A percentile compares a stretch with the other conserved stretches of the same genome.
Conservation (phyloP, 2,797 vertebrate species). For the Onychomys torridus region DNA sequence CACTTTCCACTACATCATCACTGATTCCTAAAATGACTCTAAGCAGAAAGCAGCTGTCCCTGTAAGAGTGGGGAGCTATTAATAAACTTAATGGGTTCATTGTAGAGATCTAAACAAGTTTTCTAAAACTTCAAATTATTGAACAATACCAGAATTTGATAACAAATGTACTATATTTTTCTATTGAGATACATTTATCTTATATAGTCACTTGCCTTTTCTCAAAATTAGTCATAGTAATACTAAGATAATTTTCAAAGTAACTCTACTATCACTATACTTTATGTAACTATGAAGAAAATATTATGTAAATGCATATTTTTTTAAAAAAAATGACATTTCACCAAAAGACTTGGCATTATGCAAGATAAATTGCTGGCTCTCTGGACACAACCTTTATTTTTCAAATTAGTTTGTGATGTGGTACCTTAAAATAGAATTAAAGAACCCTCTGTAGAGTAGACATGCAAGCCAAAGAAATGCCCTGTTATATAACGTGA, state of each 20-base stretch:
- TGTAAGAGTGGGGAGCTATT: neutral
- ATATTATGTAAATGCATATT: no score
- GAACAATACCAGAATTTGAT: neutral
- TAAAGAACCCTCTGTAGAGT: neutral
- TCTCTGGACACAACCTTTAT: neutral
- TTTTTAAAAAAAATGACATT: neutral
- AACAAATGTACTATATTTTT: neutral
- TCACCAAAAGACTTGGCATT: neutral
- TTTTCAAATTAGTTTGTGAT: neutral
- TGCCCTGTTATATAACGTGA: neutral
- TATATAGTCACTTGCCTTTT: neutral
- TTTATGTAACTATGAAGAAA: neutral
- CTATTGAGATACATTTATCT: neutral
- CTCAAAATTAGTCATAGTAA: neutral
- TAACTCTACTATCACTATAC: neutral
- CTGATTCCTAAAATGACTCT: neutral
- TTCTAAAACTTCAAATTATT: neutral
- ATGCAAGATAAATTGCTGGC: neutral
- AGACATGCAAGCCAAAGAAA: neutral
- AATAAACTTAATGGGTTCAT: conserved; percentile 1
- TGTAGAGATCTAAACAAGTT: neutral
- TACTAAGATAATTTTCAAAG: neutral
- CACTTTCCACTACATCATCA: neutral
- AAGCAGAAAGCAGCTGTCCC: neutral
- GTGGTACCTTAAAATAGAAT: no score